Conservation (phyloP, 1,140 invertebrate species). For the Diplogasteroides magnus region DNA sequence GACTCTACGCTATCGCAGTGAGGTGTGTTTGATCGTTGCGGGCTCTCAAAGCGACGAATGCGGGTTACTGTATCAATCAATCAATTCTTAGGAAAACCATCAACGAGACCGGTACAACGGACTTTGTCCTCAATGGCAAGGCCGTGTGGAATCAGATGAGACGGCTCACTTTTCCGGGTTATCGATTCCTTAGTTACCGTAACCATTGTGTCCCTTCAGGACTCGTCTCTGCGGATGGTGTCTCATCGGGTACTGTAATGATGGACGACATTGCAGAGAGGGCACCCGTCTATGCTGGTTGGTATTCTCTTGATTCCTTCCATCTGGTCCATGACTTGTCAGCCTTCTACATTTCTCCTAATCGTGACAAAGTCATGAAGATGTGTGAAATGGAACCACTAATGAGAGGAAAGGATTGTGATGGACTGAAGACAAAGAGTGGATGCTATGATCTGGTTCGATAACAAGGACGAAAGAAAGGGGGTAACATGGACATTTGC, state of each 20-base stretch:
- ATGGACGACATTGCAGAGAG: constrained; percentile 48
- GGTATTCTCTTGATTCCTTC: not conserved
- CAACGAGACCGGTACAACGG: constrained; percentile 37
- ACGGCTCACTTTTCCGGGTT: constrained; percentile 40
- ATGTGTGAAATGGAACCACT: constrained; percentile 48
- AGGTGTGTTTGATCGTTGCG: constrained; percentile 6
- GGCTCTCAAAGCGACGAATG: not conserved
- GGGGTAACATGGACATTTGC: too few relatives aligned
- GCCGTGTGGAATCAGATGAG: constrained; percentile 47
- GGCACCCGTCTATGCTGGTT: constrained; percentile 43
- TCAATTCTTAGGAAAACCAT: constrained; percentile 9
- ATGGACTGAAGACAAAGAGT: constrained; percentile 44
- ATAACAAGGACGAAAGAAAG: too few relatives aligned
- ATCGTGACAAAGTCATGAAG: constrained; percentile 51
- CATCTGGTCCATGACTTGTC: constrained; percentile 9
- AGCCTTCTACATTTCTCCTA: constrained; percentile 50
- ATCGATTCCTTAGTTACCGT: not conserved
- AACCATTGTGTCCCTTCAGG: constrained; percentile 17
- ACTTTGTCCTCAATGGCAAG: constrained; percentile 34
- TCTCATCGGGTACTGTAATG: constrained; percentile 41
- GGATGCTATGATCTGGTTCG: constrained; percentile 48
- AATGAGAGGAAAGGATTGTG: constrained; percentile 36
- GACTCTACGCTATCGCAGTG: constrained; percentile 42
- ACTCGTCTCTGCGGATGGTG: constrained; percentile 38
- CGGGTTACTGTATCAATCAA: not conserved